A percentile compares a stretch with the other conserved stretches of the same genome.
Evolutionary conservation across 2,113 vertebrate species (phyloP).

Genomic region (Meriones unguiculatus): DNA sequence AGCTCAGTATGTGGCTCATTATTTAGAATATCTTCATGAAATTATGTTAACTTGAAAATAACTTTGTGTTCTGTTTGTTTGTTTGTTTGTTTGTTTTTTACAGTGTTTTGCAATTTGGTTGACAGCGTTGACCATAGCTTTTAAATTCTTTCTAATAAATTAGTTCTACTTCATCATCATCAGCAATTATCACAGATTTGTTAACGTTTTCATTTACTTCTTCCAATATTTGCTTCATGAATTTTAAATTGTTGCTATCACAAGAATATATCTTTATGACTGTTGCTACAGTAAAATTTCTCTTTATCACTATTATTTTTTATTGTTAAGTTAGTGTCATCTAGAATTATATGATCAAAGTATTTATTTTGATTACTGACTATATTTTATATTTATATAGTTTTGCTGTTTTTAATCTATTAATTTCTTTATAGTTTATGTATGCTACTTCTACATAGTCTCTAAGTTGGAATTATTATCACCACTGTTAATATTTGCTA

Average conservation of each 20-base stretch:
- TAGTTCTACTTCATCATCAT: neutral
- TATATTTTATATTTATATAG: neutral
- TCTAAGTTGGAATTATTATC: neutral
- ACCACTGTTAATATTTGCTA: neutral
- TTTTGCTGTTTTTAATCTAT: neutral
- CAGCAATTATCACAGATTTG: neutral
- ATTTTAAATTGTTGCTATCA: conserved; percentile 12
- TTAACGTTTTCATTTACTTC: neutral
- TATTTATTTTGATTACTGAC: neutral
- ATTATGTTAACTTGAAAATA: neutral
- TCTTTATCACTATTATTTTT: neutral
- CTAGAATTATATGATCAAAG: neutral
- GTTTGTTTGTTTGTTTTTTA: neutral
- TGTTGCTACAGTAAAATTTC: neutral
- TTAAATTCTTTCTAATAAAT: neutral
- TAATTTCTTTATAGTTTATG: neutral
- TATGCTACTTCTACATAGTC: neutral
- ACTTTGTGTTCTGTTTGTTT: neutral
- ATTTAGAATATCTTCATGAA: neutral
- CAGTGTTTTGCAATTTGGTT: neutral
- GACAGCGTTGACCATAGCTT: neutral
- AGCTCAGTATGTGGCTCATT: neutral
- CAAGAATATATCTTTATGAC: neutral
- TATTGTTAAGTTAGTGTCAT: neutral
- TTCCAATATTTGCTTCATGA: neutral